These are phyloP conservation scores for Sepioteuthis lessoniana DNA, from an alignment of 2,888 invertebrate species.

Conservation along the genomic window DNA sequence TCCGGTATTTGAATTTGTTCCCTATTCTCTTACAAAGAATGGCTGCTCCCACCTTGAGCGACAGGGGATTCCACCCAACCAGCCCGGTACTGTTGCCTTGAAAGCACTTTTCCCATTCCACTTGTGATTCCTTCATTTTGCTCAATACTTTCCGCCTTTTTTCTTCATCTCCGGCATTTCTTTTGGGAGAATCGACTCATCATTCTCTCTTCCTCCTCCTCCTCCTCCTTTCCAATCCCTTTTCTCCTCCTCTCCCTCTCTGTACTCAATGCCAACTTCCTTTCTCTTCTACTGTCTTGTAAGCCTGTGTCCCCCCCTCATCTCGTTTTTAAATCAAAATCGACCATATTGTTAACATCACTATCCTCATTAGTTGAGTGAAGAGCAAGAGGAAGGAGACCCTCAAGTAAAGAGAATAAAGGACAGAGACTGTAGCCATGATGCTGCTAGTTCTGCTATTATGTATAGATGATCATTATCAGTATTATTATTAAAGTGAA, in stretches of 20 bases:
- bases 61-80: background rate
- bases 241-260: background rate
- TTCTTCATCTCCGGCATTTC: background rate
- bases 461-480: no score
- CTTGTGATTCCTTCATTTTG: background rate
- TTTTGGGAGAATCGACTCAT: background rate
- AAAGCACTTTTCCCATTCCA: background rate
- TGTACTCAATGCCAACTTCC: background rate
- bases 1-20: background rate
- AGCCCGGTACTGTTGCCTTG: background rate
- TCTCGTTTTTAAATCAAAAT: background rate
- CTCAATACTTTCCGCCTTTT: background rate
- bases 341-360: background rate
- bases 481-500: no score
- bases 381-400: no score
- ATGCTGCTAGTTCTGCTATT: no score
- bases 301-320: background rate
- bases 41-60: background rate
- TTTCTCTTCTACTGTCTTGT: background rate
- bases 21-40: background rate
- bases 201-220: background rate
- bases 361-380: background rate
- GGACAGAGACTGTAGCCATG: no score
- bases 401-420: no score
- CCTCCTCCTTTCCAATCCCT: background rate